phyloP scores from a whole-genome alignment of 2,888 invertebrate species.

The Ischnura elegans region DNA sequence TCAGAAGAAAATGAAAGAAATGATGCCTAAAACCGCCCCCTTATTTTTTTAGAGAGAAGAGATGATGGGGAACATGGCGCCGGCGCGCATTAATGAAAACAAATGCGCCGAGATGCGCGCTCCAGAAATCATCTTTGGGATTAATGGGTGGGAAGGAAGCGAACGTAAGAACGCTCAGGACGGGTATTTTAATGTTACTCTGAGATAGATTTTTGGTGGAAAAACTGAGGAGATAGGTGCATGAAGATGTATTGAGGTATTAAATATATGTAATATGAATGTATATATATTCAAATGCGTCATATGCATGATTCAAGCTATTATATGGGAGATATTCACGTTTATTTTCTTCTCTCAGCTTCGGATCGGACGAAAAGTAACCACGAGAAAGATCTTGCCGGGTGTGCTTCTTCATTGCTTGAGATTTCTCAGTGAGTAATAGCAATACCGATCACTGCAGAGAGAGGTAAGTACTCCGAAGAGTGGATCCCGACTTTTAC shows the following conservation, averaged over 20 bases:
- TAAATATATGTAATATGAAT: not conserved
- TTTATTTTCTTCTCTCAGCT: not conserved
- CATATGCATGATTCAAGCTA: no score
- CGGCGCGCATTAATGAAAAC: constrained; percentile 65
- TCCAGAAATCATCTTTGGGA: constrained; percentile 45
- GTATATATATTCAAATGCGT: no score
- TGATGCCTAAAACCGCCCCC: constrained; percentile 14
- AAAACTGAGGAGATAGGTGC: not conserved
- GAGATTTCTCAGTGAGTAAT: not conserved
- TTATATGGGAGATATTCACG: not conserved
- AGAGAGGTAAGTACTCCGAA: not conserved
- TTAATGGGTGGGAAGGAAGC: constrained; percentile 46
- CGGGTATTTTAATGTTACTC: not conserved
- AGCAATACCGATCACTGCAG: not conserved
- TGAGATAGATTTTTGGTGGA: not conserved
- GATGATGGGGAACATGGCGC: constrained; percentile 53
- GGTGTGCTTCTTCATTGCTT: not conserved
- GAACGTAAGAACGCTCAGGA: not conserved
- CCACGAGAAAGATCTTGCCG: not conserved
- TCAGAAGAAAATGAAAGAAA: not conserved
- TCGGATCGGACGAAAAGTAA: not conserved
- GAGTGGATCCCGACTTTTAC: not conserved
- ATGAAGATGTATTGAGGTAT: not conserved
- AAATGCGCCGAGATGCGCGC: constrained; percentile 16
- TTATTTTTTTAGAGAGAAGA: constrained; percentile 23